Evolutionary conservation across 2,888 invertebrate genomes (phyloP), one percentile per base, ranked within the genome.

Genomic region (Apotomis turbidana): DNA sequence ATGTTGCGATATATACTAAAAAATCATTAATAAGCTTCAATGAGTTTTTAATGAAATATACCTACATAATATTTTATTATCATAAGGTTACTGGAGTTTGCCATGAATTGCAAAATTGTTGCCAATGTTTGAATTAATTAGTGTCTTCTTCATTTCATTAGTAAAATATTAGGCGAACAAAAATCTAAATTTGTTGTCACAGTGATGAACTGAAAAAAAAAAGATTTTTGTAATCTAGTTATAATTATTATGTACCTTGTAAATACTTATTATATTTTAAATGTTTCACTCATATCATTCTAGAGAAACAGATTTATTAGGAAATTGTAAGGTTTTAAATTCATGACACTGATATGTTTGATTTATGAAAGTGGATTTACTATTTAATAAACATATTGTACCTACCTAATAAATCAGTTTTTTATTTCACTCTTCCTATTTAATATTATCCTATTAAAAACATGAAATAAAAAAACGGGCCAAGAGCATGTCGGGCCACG

Each of bases 281-380:
- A 91, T 87, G 87, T 92, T 91, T 90, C 87, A 89, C 89, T 92
- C 91, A 91, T 92, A 92, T 92, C 91, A 92, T 90, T 85, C 85
- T 91, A 91, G 91, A 87, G 85, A 89, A 87, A 86, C 87, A 86
- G 90, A 89, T 90, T 89, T 89, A 87, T 84, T 90, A 91, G 89
- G 84, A 86, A 91, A 89, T 87, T 88, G 84, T 91, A 89, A 90
- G 86, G 82, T 87, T 89, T 88, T 86, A 82, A 86, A 85, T 89
- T 86, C 83, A 83, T 81, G 85, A 87, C 87, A 90, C 88, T 81
- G 84, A 87, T 83, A 84, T 85, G 84, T 90, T 91, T 92, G 83
- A 86, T 92, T 92, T 92, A 89, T 87, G 82, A 80, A 88, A 84
- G 86, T 90, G 88, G 85, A 89, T 89, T 90, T 91, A 90, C 88